Base-by-base conservation (phyloP, 92 coral and sea anemone genomes). In the Bergia puertoricense region DNA sequence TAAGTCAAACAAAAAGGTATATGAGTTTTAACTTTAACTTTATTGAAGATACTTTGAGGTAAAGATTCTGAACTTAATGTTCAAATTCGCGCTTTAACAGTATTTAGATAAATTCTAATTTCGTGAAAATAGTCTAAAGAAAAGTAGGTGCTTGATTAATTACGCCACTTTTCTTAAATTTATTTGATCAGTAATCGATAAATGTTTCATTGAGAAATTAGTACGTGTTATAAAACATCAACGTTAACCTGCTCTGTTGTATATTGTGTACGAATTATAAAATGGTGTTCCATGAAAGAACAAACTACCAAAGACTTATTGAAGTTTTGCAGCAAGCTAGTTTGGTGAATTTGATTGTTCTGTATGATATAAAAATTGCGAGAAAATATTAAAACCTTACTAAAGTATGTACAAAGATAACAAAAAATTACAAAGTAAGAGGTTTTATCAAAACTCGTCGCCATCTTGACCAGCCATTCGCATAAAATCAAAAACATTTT, bases 181-280 rank as follows among this genome's bases (percentile, higher is more conserved):
- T 65, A 65, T 65, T 65, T 65, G 71, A 65, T 65, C 71, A 65
- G 71, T 65, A 65, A 65, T 65, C 71, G 71, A 65, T 65, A 57
- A 57, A 57, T 57, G 74, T 67, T 67, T 20, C 74, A 67, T 67
- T 67, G 74, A 67, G 74, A 67, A 67, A 67, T 67, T 67, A 67
- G 74, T 67, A 67, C 74, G 74, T 67, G 74, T 67, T 67, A 67
- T 67, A 67, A 67, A 67, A 67, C 74, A 67, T 67, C 74, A 67
- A 67, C 74, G 74, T 67, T 67, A 67, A 67, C 74, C 74, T 67
- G 74, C 74, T 67, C 74, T 67, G 18, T 67, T 67, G 74, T 67
- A 67, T 67, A 67, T 67, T 67, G 74, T 67, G 74, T 67, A 67
- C 74, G 74, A 67, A 67, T 67, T 67, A 67, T 67, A 67, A 67